Evolutionary conservation across 2,888 invertebrate genomes (phyloP).

Genomic region (Hirtodrosophila histrioides): DNA sequence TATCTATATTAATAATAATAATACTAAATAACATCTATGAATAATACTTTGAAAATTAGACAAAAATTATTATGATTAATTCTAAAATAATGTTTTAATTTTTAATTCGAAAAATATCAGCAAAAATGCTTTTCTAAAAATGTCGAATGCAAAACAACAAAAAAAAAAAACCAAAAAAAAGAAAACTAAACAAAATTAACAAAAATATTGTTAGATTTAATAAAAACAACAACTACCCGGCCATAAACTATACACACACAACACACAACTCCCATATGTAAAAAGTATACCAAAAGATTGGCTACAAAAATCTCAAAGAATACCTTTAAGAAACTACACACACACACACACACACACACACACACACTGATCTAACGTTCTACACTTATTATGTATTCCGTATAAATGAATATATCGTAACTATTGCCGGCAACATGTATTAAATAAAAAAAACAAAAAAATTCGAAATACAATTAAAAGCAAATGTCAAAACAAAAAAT

Average conservation of each 20-base stretch:
- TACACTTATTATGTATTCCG: slow-evolving; percentile 69
- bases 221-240: slow-evolving; percentile 29
- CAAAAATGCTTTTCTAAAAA: slow-evolving; percentile 57
- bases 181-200: slow-evolving; percentile 12
- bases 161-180: slow-evolving; percentile 19
- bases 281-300: slow-evolving; percentile 36
- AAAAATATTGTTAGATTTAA: slow-evolving; percentile 63
- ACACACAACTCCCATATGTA: slow-evolving; percentile 43
- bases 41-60: slow-evolving; percentile 75
- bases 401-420: slow-evolving; percentile 64
- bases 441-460: slow-evolving; percentile 52
- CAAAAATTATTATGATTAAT: slow-evolving; percentile 73
- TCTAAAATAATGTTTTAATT: slow-evolving; percentile 65
- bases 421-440: slow-evolving; percentile 77
- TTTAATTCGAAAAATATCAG: slow-evolving; percentile 62
- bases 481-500: slow-evolving; percentile 68
- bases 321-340: slow-evolving; percentile 41
- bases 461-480: slow-evolving; percentile 78
- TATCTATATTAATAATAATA: slow-evolving; percentile 55
- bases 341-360: slow-evolving; percentile 8
- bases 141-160: slow-evolving; percentile 19
- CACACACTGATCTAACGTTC: slow-evolving; percentile 31
- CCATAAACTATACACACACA: slow-evolving; percentile 27
- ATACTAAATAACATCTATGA: slow-evolving; percentile 45
- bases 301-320: slow-evolving; percentile 29